These are phyloP conservation scores for Nebria brevicollis DNA, from an alignment of 2,888 invertebrate genomes.

Conservation along the genomic window DNA sequence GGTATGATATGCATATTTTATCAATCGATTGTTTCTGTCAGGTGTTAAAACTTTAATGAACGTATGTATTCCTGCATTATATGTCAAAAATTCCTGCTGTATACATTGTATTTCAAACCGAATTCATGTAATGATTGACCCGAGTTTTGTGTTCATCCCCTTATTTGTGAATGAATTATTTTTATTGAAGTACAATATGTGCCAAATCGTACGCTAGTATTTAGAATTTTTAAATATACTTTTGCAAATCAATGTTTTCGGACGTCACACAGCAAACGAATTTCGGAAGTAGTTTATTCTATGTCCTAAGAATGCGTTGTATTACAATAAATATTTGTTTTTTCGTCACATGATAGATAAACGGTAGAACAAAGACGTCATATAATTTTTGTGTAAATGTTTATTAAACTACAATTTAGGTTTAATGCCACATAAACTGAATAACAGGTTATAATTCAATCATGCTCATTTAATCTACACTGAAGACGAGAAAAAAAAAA, in stretches of 20 bases:
- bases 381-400: conserved; percentile 26
- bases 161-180: not conserved
- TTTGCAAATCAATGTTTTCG: not conserved
- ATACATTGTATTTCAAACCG: not conserved
- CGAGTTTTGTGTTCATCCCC: not conserved
- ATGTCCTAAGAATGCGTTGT: not conserved
- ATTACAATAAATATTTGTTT: conserved; percentile 24
- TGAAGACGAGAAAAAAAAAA: not conserved
- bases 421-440: not conserved
- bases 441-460: conserved; percentile 18
- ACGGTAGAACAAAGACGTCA: conserved; percentile 25
- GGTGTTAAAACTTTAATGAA: conserved; percentile 46
- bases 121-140: not conserved
- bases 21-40: conserved; percentile 46
- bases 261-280: not conserved
- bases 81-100: conserved; percentile 8
- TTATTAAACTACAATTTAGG: conserved; percentile 14
- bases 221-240: not conserved
- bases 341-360: conserved; percentile 38
- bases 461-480: conserved; percentile 26
- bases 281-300: not conserved
- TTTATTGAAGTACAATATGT: not conserved
- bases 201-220: not conserved
- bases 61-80: conserved; percentile 35
- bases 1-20: conserved; percentile 44